These are phyloP conservation scores for Parthenolecanium corni DNA, from an alignment of 2,888 invertebrate genomes.

Conservation along the genomic window DNA sequence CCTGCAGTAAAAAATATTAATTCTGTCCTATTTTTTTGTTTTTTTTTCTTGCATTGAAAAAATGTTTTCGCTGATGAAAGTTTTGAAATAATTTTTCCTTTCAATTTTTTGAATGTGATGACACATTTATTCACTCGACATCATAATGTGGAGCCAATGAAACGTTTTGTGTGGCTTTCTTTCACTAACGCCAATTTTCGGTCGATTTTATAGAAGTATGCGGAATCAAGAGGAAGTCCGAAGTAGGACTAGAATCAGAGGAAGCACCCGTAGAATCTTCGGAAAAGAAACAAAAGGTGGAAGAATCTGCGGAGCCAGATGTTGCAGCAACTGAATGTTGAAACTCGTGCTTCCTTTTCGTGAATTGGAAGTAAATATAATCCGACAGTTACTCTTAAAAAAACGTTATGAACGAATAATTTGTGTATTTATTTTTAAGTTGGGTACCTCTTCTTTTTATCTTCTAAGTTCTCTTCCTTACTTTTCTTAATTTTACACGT, in stretches of 20 bases:
- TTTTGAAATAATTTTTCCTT: too few relatives aligned
- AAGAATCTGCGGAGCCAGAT: conserved; percentile 21
- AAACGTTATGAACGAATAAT: conserved; percentile 26
- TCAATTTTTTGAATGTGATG: too few relatives aligned
- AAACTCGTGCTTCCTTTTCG: conserved; percentile 9
- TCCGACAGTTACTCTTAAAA: conserved; percentile 11
- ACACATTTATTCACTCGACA: too few relatives aligned
- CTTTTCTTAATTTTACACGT: conserved; percentile 18
- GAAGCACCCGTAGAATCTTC: conserved; percentile 18
- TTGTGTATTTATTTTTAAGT: conserved; percentile 24
- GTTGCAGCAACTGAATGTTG: conserved; percentile 12
- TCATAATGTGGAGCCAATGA: too few relatives aligned
- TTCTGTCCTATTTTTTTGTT: too few relatives aligned
- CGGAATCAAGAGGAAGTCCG: conserved; percentile 26
- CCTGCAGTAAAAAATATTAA: too few relatives aligned
- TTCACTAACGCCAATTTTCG: too few relatives aligned
- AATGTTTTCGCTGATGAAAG: too few relatives aligned
- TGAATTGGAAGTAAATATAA: too few relatives aligned
- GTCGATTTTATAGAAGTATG: conserved; percentile 13
- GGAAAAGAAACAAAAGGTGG: conserved; percentile 20
- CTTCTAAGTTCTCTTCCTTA: conserved; percentile 13
- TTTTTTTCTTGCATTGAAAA: too few relatives aligned
- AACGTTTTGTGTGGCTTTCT: too few relatives aligned
- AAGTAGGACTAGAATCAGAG: conserved; percentile 16
- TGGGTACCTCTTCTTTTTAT: conserved; percentile 22